Evolutionary conservation across 2,888 invertebrate genomes (phyloP), one percentile per base, ranked within the genome.

Genomic region (Cataglyphis rosenhaueri): DNA sequence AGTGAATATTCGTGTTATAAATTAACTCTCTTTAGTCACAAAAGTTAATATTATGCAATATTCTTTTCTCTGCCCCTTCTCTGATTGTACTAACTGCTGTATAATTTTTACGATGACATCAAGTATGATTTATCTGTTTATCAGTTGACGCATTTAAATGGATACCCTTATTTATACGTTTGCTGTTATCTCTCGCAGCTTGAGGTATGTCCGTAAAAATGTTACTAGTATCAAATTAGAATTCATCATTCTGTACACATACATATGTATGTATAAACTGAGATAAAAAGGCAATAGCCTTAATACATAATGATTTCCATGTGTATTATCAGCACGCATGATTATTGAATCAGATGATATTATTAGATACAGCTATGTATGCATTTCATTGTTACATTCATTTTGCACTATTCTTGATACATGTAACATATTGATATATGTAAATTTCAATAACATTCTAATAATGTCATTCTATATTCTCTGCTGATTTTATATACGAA

Each of bases 91-190:
- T 65, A 25, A 55, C n/a, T 52, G 12, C 15, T 65, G 21, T 9
- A 8, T 75, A 52, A 65, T 55, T 52, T 29, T 38, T n/a, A 25
- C 25, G 35, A 76, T 74, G 44, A 62, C 3, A 52, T 76, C n/a
- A 65, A 18, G 1, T 76, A 29, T n/a, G 12, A 59, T 61, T 79
- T 79, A 73, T 79, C 73, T 71, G 59, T 44, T 78, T 76, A 76
- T 76, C 66, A 55, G 18, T 75, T 76, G 29, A 38, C n/a, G n/a
- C 25, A n/a, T 75, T 64, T 29, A 76, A 57, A 76, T 57, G 10
- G 6, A 15, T 29, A 5, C 8, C 32, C 35, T 48, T 78, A 25
- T 61, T 71, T 79, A 35, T 32, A 44, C 35, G 59, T 9, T 44
- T 38, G 44, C 59, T 38, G 35, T 75, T 76, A 76, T 76, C 66